Evolutionary conservation across 53 echinoderm and acorn worm genomes (phyloP), one percentile per base, ranked within the genome.

Genomic region (Zoroaster sp.): DNA sequence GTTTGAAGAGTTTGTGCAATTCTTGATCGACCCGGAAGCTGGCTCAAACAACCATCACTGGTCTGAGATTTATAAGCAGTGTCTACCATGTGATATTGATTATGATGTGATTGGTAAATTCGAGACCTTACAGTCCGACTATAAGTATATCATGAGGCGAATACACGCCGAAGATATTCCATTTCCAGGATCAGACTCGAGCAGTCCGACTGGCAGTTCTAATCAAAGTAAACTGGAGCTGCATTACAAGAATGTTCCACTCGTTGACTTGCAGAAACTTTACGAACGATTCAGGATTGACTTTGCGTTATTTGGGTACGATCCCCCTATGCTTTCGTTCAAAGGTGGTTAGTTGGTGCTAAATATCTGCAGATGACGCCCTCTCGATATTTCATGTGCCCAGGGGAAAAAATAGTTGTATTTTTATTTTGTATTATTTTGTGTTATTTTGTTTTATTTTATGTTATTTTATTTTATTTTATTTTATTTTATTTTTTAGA

Each of bases 191-290:
- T 59, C 90, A 12, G 74, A 74, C 37, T 89, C 89, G 28, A 93
- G 93, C 51, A 93, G 93, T 69, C 94, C 96, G 10, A 96, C 96
- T 18, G 93, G 93, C 78, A 96, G 96, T 69, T 96, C 91, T 9
- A 93, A 96, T 54, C 87, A 91, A 35, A 69, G 93, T 39, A 75
- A 43, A 13, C 87, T 93, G n/a, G 88, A 93, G 32, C 76, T 59
- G 32, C 93, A 96, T 68, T 94, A 89, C 40, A 80, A 89, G 23
- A 40, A 71, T 34, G 73, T 96, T 1, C 94, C 96, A 3, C 66
- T 59, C 11, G 65, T 75, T 6, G 73, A 91, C 59, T 77, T 94
- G 38, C 89, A 75, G 35, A 76, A 79, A 20, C 74, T 96, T 6
- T 96, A 94, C 65, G 82, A 96, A 18, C 70, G 94, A 23, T 96